Conservation (phyloP, 2,888 invertebrate genomes). For the Macrophya annulata region DNA sequence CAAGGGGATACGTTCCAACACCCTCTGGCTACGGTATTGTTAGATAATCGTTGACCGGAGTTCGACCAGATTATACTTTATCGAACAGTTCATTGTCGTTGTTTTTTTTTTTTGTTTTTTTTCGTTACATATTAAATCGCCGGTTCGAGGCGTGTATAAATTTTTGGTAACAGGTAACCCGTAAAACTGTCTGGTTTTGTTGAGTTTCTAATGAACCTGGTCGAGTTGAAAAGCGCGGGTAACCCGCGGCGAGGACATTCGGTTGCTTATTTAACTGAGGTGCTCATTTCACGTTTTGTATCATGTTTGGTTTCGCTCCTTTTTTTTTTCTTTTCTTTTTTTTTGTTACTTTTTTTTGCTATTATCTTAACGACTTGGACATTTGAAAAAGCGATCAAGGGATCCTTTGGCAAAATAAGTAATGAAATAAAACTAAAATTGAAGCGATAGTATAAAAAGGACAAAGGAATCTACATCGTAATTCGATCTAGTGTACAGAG, state of each 20-base stretch:
- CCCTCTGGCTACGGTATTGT: slow-evolving; percentile 33
- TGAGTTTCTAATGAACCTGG: slow-evolving; percentile 15
- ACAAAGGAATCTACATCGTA: slow-evolving; percentile 37
- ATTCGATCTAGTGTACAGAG: slow-evolving; percentile 43
- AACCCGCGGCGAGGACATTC: slow-evolving; percentile 41
- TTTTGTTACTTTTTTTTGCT: not conserved
- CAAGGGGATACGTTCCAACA: not conserved
- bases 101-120: too few species aligned
- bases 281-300: not conserved
- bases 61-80: slow-evolving; percentile 22
- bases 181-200: slow-evolving; percentile 48
- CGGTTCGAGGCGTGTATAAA: not conserved
- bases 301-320: not conserved
- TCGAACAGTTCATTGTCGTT: slow-evolving; percentile 18
- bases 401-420: not conserved
- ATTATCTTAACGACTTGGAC: not conserved
- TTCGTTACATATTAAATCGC: not conserved
- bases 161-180: slow-evolving; percentile 30
- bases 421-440: not conserved
- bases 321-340: not conserved
- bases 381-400: not conserved
- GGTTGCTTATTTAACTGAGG: not conserved
- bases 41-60: slow-evolving; percentile 32
- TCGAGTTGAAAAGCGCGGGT: slow-evolving; percentile 28
- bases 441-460: not conserved